Conservation (phyloP, 2,888 invertebrate genomes). For the Punctoribates punctum region DNA sequence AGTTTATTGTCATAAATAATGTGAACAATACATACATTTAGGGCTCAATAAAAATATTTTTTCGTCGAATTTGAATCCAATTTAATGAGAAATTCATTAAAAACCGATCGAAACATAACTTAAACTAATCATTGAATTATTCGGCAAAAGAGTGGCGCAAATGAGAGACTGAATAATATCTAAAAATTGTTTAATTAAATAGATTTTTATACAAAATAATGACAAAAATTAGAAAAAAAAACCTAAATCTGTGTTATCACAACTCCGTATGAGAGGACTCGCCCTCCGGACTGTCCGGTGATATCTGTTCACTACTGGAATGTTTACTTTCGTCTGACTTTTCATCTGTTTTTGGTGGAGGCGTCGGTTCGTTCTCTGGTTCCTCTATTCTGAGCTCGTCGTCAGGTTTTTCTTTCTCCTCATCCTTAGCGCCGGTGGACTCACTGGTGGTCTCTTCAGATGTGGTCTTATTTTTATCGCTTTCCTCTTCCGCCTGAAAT, state of each 20-base stretch:
- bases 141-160: not conserved
- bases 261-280: not conserved
- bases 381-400: not conserved
- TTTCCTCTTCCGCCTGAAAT: slow-evolving; percentile 1
- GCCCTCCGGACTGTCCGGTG: too few species aligned
- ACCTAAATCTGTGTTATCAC: slow-evolving; percentile 14
- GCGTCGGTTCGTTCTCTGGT: not conserved
- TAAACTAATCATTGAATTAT: not conserved
- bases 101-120: too few species aligned
- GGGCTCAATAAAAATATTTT: too few species aligned
- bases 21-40: too few species aligned
- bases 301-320: not conserved
- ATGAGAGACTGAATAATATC: not conserved
- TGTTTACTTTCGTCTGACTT: not conserved
- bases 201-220: not conserved
- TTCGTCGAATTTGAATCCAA: too few species aligned
- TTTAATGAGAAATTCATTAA: too few species aligned
- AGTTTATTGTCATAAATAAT: too few species aligned
- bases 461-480: not conserved
- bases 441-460: not conserved
- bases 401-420: not conserved
- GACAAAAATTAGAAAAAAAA: not conserved
- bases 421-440: not conserved
- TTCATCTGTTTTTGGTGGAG: not conserved
- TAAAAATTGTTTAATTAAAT: not conserved